Conservation (phyloP, 2,888 invertebrate species). For the Timema cristinae region DNA sequence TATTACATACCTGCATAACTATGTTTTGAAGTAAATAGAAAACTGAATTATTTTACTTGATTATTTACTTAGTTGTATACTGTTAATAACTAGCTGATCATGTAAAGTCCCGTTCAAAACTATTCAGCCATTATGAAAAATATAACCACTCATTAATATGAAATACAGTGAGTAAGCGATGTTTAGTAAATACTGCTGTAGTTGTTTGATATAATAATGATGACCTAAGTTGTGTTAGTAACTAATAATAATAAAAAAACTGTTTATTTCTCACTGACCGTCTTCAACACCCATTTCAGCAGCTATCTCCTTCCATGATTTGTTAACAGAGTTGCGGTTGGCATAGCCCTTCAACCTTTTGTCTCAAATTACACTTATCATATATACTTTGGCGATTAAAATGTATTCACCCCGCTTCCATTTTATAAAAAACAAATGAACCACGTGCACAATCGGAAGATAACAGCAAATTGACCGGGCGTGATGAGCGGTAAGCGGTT, state of each 20-base stretch:
- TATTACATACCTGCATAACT: not conserved
- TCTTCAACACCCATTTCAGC: conserved; percentile 5
- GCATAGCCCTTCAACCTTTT: conserved; percentile 5
- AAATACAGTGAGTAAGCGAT: not conserved
- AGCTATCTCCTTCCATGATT: not conserved
- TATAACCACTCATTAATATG: not conserved
- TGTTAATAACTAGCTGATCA: conserved; percentile 9
- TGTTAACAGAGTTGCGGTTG: not conserved
- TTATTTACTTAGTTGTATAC: not conserved
- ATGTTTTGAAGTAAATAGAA: not conserved
- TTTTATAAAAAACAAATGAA: not conserved
- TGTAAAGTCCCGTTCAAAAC: conserved; percentile 4
- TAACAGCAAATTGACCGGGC: conserved; percentile 3
- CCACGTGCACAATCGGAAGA: not conserved
- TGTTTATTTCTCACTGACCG: too few relatives aligned
- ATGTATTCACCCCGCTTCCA: too few relatives aligned
- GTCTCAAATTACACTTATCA: not conserved
- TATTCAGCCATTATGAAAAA: conserved; percentile 7
- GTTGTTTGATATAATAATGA: conserved; percentile 1
- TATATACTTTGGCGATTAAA: not conserved
- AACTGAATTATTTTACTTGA: not conserved
- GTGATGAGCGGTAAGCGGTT: not conserved
- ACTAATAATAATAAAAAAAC: not conserved
- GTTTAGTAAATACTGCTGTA: not conserved
- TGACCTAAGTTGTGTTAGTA: not conserved